phyloP scores from a whole-genome alignment of 2,888 invertebrate genomes.

The Fissipunctia ypsillon region DNA sequence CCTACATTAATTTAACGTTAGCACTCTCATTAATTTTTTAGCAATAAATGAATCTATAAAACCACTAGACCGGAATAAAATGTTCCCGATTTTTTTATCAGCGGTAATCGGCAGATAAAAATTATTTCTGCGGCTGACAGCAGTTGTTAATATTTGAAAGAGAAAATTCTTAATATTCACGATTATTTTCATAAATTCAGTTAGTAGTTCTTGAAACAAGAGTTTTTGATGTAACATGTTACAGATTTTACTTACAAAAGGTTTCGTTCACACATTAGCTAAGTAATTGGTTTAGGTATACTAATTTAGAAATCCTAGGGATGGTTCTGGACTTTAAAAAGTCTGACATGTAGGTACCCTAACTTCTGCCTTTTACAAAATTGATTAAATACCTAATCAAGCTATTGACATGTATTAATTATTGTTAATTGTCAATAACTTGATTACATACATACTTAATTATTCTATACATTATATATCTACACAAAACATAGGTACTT shows the following conservation, averaged over 20 bases:
- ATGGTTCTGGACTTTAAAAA: not conserved
- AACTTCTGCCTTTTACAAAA: not conserved
- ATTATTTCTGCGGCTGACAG: conserved; percentile 31
- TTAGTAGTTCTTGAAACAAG: not conserved
- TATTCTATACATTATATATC: not conserved
- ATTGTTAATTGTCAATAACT: not conserved
- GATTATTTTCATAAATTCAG: conserved; percentile 19
- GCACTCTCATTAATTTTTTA: conserved; percentile 11
- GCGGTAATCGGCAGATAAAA: conserved; percentile 25
- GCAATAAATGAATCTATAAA: conserved; percentile 16
- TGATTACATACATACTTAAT: not conserved
- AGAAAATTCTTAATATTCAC: conserved; percentile 24
- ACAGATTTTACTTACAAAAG: conserved; percentile 17
- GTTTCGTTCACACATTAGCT: not conserved
- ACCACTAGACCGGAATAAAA: conserved; percentile 39
- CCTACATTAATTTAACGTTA: conserved; percentile 27
- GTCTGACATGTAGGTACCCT: not conserved
- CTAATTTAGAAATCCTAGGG: not conserved
- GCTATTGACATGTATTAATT: not conserved
- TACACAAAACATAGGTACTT: not conserved
- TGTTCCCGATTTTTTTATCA: conserved; percentile 27
- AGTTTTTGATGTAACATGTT: conserved; percentile 27
- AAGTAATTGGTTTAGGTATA: conserved; percentile 10
- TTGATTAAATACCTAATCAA: not conserved
- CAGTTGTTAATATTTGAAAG: conserved; percentile 33